Conservation (phyloP, 2,888 invertebrate genomes). For the Drosophila leonis region DNA sequence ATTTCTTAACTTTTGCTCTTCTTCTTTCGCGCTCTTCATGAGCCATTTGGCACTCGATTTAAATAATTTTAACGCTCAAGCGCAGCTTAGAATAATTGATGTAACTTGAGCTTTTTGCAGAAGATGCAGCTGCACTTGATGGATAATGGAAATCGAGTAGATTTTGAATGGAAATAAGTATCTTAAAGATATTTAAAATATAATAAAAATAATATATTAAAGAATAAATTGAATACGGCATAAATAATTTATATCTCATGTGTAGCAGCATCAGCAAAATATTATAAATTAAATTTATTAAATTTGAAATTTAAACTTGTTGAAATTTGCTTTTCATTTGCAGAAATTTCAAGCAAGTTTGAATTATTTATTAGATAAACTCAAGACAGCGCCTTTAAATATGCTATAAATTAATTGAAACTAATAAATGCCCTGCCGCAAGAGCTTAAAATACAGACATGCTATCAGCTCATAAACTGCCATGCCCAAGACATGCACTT, state of each 20-base stretch:
- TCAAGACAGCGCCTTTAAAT: conserved; percentile 8
- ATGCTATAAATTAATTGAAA: conserved; percentile 33
- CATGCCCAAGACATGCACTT: conserved; percentile 34
- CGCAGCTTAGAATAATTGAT: conserved; percentile 28
- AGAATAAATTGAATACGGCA: no score
- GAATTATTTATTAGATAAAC: neutral
- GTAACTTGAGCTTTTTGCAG: conserved; percentile 6
- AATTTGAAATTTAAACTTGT: neutral
- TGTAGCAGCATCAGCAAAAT: neutral
- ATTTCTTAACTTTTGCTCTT: conserved; percentile 25
- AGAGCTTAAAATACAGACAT: conserved; percentile 11
- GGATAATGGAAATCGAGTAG: conserved; percentile 7
- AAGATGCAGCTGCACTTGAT: neutral
- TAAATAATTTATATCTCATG: no score
- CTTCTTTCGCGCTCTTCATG: conserved; percentile 8
- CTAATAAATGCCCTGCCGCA: conserved; percentile 16
- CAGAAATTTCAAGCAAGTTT: neutral
- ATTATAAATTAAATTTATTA: neutral
- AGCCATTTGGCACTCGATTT: conserved; percentile 53
- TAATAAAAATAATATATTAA: neutral
- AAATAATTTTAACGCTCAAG: conserved; percentile 51
- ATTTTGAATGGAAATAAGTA: neutral
- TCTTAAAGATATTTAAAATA: neutral
- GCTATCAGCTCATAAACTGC: conserved; percentile 21
- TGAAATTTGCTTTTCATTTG: neutral